A percentile compares a stretch with the other conserved stretches of the same genome.
phyloP scores from a whole-genome alignment of 2,113 vertebrate genomes.

The Chlorodrepanis virens region DNA sequence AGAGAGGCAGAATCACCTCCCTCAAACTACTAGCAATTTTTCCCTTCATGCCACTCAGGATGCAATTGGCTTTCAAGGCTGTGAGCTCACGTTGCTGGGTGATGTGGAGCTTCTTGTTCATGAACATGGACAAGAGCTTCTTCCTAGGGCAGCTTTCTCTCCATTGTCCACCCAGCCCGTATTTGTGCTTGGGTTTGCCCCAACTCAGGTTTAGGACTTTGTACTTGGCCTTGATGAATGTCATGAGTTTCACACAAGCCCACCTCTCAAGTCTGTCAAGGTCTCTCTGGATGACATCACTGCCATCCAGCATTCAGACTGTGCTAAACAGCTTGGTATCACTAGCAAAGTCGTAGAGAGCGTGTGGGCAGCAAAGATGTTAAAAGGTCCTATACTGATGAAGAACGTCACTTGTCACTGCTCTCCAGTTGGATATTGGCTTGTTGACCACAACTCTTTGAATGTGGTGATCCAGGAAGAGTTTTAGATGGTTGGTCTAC shows the following conservation, averaged over 20 bases:
- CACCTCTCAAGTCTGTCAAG: background rate
- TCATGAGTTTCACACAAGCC: background rate
- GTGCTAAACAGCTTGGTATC: background rate
- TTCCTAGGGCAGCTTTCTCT: background rate
- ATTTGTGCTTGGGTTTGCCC: background rate
- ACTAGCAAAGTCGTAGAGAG: background rate
- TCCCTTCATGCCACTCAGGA: background rate
- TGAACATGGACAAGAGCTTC: accelerated
- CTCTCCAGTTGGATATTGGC: background rate
- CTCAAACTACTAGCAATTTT: accelerated
- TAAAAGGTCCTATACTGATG: background rate
- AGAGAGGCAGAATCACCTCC: background rate
- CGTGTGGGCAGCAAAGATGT: background rate
- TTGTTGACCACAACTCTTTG: background rate
- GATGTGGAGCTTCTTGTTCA: background rate
- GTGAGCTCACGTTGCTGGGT: background rate
- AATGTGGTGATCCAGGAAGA: no score
- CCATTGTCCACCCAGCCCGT: background rate
- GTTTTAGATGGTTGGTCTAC: background rate
- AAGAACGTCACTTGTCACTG: background rate
- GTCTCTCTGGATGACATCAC: background rate
- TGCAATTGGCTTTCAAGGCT: background rate
- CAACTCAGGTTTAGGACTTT: background rate
- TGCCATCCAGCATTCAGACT: background rate
- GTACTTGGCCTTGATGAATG: no score